These are phyloP conservation scores for Lepus americanus DNA, from an alignment of 2,113 vertebrate species.

Conservation along the genomic window DNA sequence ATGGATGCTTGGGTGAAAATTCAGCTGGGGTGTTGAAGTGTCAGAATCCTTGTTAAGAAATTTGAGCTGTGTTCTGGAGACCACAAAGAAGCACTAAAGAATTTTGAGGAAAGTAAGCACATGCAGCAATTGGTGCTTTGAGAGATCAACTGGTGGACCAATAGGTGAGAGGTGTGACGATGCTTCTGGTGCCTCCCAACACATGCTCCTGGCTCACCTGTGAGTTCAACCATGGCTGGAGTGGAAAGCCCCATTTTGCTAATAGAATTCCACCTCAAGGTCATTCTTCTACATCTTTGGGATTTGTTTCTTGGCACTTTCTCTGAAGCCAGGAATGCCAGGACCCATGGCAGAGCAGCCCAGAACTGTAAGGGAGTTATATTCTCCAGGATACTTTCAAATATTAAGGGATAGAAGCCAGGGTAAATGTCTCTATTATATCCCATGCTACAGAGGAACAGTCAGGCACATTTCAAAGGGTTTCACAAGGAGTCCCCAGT, in stretches of 20 bases:
- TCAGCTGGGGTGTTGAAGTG: not conserved
- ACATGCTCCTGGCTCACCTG: not conserved
- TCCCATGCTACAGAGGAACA: not conserved
- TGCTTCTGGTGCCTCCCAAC: too few relatives aligned
- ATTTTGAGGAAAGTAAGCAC: too few relatives aligned
- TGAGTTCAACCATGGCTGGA: not conserved
- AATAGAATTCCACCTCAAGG: not conserved
- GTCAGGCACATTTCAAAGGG: not conserved
- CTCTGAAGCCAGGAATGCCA: not conserved
- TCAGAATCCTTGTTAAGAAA: not conserved
- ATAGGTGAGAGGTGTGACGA: not conserved
- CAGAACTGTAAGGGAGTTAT: not conserved
- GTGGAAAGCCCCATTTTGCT: not conserved
- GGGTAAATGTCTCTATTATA: not conserved
- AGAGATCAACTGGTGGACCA: not conserved
- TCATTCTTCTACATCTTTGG: not conserved
- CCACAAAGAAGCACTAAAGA: too few relatives aligned
- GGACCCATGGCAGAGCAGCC: not conserved
- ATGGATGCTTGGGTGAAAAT: not conserved
- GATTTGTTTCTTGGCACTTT: not conserved
- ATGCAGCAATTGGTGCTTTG: not conserved
- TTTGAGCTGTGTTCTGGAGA: not conserved
- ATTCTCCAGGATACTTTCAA: not conserved
- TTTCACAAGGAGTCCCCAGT: not conserved
- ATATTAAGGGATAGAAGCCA: not conserved